These are phyloP conservation scores for Ypsolopha scabrella DNA, from an alignment of 2,888 invertebrate genomes.

Conservation along the genomic window DNA sequence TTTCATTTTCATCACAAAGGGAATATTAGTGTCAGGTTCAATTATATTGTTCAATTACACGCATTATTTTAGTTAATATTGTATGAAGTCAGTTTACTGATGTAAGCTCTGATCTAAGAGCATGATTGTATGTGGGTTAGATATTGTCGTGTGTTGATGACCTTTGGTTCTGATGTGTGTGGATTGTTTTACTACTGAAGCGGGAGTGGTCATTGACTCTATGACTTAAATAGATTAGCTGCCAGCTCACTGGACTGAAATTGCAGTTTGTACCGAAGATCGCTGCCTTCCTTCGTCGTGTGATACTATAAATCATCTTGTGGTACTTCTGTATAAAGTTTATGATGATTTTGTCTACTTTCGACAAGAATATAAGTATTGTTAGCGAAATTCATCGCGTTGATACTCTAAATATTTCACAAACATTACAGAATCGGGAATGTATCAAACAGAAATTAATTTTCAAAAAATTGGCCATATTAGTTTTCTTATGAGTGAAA, in stretches of 20 bases:
- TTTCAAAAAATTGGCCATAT: no score
- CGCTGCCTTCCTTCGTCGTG: no score
- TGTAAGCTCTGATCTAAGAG: not conserved
- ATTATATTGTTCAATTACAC: not conserved
- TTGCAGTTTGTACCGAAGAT: no score
- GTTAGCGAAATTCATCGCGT: no score
- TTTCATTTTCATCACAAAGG: not conserved
- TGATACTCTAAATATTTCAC: no score
- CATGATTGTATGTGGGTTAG: not conserved
- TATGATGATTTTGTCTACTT: no score
- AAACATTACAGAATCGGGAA: no score
- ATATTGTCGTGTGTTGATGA: not conserved
- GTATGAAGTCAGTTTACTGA: not conserved
- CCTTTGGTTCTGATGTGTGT: constrained; percentile 18
- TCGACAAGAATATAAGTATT: no score
- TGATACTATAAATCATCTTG: no score
- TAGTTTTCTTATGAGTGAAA: no score
- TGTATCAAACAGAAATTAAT: no score
- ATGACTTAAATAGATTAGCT: constrained; percentile 18
- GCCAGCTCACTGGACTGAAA: constrained; percentile 4
- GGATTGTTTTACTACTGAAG: constrained; percentile 27
- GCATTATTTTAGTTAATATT: not conserved
- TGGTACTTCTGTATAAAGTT: no score
- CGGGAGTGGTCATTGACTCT: constrained; percentile 25
- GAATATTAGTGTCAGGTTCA: not conserved